phyloP scores from a whole-genome alignment of 2,888 invertebrate genomes.

The Mimas tiliae region DNA sequence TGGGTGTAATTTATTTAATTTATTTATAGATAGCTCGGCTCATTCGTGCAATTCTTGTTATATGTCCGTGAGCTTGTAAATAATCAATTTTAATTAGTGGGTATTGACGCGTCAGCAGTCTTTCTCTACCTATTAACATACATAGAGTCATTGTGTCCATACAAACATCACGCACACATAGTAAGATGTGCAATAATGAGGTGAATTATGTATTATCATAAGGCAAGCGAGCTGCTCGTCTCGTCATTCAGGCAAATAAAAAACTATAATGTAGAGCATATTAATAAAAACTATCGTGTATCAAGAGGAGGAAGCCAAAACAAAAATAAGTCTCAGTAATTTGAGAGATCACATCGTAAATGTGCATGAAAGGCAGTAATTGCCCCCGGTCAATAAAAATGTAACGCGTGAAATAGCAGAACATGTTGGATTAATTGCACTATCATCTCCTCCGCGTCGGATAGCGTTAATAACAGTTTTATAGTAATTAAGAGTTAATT shows the following conservation, averaged over 20 bases:
- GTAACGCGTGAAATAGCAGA: conserved; percentile 50
- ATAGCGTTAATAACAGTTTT: conserved; percentile 58
- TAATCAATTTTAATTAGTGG: too few species aligned
- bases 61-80: too few species aligned
- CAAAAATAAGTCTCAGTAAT: conserved; percentile 7
- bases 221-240: not conserved
- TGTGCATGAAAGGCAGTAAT: conserved; percentile 34
- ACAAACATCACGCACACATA: too few species aligned
- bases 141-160: too few species aligned
- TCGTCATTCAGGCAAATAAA: not conserved
- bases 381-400: conserved; percentile 45
- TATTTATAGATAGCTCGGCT: too few species aligned
- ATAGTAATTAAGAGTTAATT: conserved; percentile 67
- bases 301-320: not conserved
- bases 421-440: conserved; percentile 56
- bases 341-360: conserved; percentile 18
- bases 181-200: too few species aligned
- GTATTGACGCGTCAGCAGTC: too few species aligned
- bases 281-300: not conserved
- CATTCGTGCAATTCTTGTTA: too few species aligned
- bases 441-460: conserved; percentile 50
- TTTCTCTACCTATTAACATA: too few species aligned
- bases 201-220: too few species aligned
- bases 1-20: too few species aligned
- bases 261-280: not conserved